A percentile compares a stretch with the other conserved stretches of the same genome.
Evolutionary conservation across 2,113 vertebrate species (phyloP).

Genomic region (Ibidorhyncha struthersii): DNA sequence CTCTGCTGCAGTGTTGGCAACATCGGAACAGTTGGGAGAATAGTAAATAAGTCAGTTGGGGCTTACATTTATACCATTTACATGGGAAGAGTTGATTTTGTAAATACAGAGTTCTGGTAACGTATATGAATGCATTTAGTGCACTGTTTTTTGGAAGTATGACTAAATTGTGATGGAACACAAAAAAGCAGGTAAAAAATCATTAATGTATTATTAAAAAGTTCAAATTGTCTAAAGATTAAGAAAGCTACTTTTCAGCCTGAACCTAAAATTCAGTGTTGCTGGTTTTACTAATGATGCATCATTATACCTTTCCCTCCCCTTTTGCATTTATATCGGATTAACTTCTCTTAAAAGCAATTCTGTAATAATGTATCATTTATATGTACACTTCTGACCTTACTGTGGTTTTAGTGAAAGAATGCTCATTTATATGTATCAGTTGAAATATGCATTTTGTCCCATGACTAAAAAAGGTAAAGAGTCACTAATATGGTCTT

Average conservation of each 20-base stretch:
- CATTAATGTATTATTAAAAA: not conserved
- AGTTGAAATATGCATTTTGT: conserved; percentile 47
- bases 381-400: conserved; percentile 31
- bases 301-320: not conserved
- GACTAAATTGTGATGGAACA: not conserved
- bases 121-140: not conserved
- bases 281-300: not conserved
- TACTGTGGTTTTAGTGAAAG: conserved; percentile 17
- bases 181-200: not conserved
- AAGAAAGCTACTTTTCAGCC: not conserved
- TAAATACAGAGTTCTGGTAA: not conserved
- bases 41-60: not conserved
- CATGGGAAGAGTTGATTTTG: not conserved
- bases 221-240: not conserved
- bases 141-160: not conserved
- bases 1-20: not conserved
- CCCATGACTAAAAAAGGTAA: conserved; percentile 41
- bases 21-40: not conserved
- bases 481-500: conserved; percentile 72
- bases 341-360: conserved; percentile 16
- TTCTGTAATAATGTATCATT: conserved; percentile 18
- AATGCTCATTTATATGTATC: conserved; percentile 43
- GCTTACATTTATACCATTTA: not conserved
- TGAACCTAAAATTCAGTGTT: not conserved
- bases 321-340: conserved; percentile 13